A percentile compares a stretch with the other conserved stretches of the same genome.
Evolutionary conservation across 2,888 invertebrate genomes (phyloP).

Genomic region (Noctua janthe): DNA sequence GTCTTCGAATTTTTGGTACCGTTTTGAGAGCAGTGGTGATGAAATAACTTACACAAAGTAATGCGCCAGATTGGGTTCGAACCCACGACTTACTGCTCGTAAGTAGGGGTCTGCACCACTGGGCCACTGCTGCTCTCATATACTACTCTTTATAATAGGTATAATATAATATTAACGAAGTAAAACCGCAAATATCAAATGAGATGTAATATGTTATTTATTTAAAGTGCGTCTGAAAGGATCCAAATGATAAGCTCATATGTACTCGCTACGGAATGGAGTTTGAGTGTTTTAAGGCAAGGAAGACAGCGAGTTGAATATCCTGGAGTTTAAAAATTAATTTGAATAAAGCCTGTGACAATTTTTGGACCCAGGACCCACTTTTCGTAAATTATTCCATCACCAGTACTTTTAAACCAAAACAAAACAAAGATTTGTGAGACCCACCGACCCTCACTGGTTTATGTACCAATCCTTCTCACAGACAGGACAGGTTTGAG

Average conservation of each 20-base stretch:
- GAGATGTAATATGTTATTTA: slow-evolving; percentile 32
- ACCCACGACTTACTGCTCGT: too few species aligned
- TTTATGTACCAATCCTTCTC: background rate
- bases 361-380: background rate
- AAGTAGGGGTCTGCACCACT: too few species aligned
- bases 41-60: too few species aligned
- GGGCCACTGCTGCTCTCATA: too few species aligned
- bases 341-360: background rate
- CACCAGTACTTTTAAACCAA: background rate
- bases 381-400: background rate
- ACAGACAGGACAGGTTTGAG: background rate
- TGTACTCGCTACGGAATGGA: slow-evolving; percentile 31
- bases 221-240: slow-evolving; percentile 44
- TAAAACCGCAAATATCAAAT: slow-evolving; percentile 13
- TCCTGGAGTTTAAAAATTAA: accelerated
- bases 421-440: background rate
- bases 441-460: background rate
- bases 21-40: too few species aligned
- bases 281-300: slow-evolving; percentile 9
- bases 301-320: background rate
- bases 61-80: too few species aligned
- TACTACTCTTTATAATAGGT: background rate
- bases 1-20: too few species aligned
- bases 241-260: slow-evolving; percentile 32
- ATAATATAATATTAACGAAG: background rate